phyloP scores from a whole-genome alignment of 2,888 invertebrate genomes.

The Chydorus sphaericus region DNA sequence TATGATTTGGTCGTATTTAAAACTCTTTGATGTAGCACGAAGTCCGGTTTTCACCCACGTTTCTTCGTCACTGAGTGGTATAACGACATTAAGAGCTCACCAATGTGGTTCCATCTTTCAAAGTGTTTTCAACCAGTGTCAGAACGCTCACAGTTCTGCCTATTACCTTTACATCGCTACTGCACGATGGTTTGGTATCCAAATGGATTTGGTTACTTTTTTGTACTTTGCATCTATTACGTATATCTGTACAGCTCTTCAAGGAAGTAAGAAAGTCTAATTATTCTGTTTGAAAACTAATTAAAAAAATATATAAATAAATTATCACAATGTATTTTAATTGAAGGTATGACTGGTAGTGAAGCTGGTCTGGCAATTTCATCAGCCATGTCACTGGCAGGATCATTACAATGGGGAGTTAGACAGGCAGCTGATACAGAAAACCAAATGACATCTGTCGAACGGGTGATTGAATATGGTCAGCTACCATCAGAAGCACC shows the following conservation, averaged over 20 bases:
- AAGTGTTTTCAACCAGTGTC: constrained; percentile 53
- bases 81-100: constrained; percentile 82
- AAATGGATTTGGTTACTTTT: constrained; percentile 77
- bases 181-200: constrained; percentile 84
- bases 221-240: constrained; percentile 74
- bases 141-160: constrained; percentile 68
- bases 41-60: constrained; percentile 93
- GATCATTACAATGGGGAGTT: constrained; percentile 64
- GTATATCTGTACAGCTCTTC: constrained; percentile 61
- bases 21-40: constrained; percentile 41
- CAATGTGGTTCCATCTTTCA: constrained; percentile 61
- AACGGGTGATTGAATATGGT: constrained; percentile 43
- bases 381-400: constrained; percentile 28
- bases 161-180: constrained; percentile 82
- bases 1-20: not conserved
- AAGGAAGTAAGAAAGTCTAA: constrained; percentile 28
- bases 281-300: not conserved
- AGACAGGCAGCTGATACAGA: constrained; percentile 77
- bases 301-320: not conserved
- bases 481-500: constrained; percentile 53
- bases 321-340: no score
- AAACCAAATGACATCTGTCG: constrained; percentile 58
- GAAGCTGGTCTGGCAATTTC: constrained; percentile 25
- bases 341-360: constrained; percentile 21
- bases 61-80: constrained; percentile 72